Percentiles rank a stretch among this genome's conserved stretches.
These are phyloP conservation scores for Cheilosia soror DNA, from an alignment of 2,888 invertebrate species.

Conservation along the genomic window DNA sequence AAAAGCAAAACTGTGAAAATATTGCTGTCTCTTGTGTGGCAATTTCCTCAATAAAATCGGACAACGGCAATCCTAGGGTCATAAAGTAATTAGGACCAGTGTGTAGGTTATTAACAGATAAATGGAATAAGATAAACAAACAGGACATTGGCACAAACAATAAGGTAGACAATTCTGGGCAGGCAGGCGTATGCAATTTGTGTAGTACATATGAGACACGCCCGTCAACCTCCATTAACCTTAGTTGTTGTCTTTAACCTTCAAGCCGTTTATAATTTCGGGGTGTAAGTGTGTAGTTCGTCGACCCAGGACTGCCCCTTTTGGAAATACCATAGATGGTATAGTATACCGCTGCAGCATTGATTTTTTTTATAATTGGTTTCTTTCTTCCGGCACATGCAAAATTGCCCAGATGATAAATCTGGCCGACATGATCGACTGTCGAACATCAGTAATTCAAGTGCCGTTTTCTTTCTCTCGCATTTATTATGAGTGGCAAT, in stretches of 20 bases:
- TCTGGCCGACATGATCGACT: not conserved
- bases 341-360: too few species aligned
- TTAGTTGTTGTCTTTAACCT: too few species aligned
- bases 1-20: too few species aligned
- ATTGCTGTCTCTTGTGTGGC: too few species aligned
- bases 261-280: too few species aligned
- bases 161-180: not conserved
- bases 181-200: not conserved
- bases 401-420: too few species aligned
- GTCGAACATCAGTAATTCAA: not conserved
- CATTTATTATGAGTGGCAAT: not conserved
- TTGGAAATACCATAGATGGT: too few species aligned
- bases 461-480: not conserved
- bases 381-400: not conserved
- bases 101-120: not conserved
- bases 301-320: too few species aligned
- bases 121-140: not conserved
- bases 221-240: not conserved
- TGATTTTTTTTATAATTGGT: not conserved
- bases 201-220: not conserved
- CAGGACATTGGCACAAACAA: too few species aligned
- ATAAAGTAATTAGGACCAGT: not conserved
- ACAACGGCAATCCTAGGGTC: not conserved
- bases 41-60: not conserved
- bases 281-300: too few species aligned